These are phyloP conservation scores for Actinostola sp. DNA, from an alignment of 92 coral and sea anemone species.

Conservation along the genomic window DNA sequence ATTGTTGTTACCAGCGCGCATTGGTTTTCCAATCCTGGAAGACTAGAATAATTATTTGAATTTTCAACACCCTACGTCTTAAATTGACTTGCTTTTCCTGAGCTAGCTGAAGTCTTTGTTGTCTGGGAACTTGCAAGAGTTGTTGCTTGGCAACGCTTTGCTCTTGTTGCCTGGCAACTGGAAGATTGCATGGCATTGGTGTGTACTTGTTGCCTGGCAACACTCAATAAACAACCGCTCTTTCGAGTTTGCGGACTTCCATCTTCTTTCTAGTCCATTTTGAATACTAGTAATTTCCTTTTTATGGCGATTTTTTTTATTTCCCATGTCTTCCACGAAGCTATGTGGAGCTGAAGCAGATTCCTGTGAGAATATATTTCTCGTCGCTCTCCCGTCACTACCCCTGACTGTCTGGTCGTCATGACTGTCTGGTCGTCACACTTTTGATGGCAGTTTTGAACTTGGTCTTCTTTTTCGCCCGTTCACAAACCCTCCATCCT, in stretches of 20 bases:
- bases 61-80: no score
- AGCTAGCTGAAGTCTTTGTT: not conserved
- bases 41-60: not conserved
- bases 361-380: no score
- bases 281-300: no score
- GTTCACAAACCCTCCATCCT: not conserved
- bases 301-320: no score
- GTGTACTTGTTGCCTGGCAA: slow-evolving; percentile 4
- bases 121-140: not conserved
- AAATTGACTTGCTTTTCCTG: not conserved
- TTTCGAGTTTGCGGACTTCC: slow-evolving; percentile 15
- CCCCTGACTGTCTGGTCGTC: not conserved
- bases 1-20: slow-evolving; percentile 10
- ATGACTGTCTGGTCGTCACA: no score
- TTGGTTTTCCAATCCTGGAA: slow-evolving; percentile 5
- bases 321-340: not conserved
- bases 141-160: slow-evolving; percentile 12
- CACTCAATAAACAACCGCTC: not conserved
- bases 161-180: slow-evolving; percentile 7
- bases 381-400: not conserved
- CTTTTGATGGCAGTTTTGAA: no score
- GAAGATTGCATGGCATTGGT: not conserved
- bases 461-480: no score
- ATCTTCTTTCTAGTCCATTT: slow-evolving; percentile 2
- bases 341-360: not conserved